These are phyloP conservation scores for Solen grandis DNA, from an alignment of 1,140 invertebrate species.

Conservation along the genomic window DNA sequence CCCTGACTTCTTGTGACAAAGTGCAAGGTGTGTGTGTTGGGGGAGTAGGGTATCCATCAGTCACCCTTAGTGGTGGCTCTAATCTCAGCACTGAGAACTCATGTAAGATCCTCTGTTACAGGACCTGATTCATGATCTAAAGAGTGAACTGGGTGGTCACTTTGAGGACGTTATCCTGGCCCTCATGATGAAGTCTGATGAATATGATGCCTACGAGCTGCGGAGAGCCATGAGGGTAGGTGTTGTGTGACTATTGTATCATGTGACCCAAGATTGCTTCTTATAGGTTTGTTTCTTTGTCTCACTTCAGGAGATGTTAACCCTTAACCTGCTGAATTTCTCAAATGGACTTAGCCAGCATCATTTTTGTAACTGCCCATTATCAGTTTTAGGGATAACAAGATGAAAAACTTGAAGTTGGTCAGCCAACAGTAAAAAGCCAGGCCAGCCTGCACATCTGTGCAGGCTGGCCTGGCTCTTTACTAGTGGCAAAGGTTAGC, in stretches of 20 bases:
- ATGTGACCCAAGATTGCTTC: background rate
- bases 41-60: background rate
- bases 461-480: no score
- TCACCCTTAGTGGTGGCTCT: background rate
- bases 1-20: background rate
- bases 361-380: background rate
- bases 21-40: background rate
- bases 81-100: background rate
- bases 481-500: no score
- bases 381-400: no score
- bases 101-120: slow-evolving; percentile 60
- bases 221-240: slow-evolving; percentile 79
- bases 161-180: slow-evolving; percentile 77
- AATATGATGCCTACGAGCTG: slow-evolving; percentile 80
- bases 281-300: background rate
- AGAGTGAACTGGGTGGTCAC: slow-evolving; percentile 78
- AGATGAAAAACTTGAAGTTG: no score
- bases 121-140: slow-evolving; percentile 79
- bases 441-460: no score
- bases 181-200: slow-evolving; percentile 75
- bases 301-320: no score
- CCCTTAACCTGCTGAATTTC: no score
- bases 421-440: no score
- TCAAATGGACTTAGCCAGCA: background rate
- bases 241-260: no score